Evolutionary conservation across 2,797 vertebrate species (phyloP), one percentile per base, ranked within the genome.

Genomic region (Lacerta viridis): DNA sequence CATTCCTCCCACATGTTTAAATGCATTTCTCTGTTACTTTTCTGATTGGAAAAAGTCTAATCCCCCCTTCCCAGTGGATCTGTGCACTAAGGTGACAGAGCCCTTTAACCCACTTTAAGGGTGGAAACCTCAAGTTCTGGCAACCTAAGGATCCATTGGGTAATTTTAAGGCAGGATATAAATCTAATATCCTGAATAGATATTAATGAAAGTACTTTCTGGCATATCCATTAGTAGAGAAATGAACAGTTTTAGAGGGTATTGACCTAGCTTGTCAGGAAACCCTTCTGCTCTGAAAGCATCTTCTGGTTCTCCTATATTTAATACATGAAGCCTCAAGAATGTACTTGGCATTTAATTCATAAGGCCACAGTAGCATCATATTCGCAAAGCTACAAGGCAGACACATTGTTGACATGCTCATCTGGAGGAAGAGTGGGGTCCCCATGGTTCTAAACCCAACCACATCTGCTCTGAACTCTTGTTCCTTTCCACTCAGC

Each of bases 371-470:
- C 72, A 72, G 20, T 20, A 59, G 90, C 91, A 84, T 80, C 81
- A 87, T 55, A 59, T 91, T 74, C 80, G 79, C 29, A 72, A 79
- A 86, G 84, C 55, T 91, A 78, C 84, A 74, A 88, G 83, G 66
- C 75, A 89, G 87, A 78, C 90, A 3, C 39, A 68, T 20, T 78
- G 59, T 85, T 78, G 91, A 80, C 71, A 46, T 79, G 82, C 88
- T 90, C 94, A 92, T 93, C 88, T 95, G 89, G 90, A 93, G 64
- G 78, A 87, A 91, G 75, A 88, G 91, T 93, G 76, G 72, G 92
- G 91, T 94, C 78, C 90, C 90, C 78, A 36, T 82, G 90, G 89
- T 89, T 92, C 86, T 91, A 88, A 94, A 91, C 71, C 84, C 69
- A 25, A 55, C 89, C 93, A 89, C 90, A 93, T 94, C 88, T 94